These are phyloP conservation scores for Phaethon lepturus DNA, from an alignment of 2,113 vertebrate genomes.

Conservation along the genomic window DNA sequence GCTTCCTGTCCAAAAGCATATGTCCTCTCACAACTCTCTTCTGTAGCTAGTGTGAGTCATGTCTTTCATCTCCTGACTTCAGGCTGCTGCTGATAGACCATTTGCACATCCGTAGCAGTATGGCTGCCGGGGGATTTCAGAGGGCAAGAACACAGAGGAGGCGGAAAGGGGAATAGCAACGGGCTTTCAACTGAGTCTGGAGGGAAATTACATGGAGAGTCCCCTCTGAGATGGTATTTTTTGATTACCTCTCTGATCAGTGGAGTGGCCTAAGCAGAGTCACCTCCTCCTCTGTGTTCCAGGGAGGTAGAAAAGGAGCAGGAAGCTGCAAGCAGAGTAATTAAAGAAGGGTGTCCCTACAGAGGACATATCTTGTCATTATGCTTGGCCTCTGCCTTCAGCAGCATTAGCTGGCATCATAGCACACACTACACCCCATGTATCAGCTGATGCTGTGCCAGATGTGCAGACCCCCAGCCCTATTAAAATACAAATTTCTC, in stretches of 20 bases:
- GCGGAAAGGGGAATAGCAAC: too few relatives aligned
- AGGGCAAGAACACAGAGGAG: neutral
- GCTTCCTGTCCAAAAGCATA: neutral
- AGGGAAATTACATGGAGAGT: too few relatives aligned
- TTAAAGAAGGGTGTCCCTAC: neutral
- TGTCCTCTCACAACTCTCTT: neutral
- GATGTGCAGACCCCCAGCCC: neutral
- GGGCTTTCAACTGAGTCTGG: too few relatives aligned
- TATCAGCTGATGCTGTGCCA: neutral
- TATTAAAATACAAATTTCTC: neutral
- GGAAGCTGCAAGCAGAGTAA: neutral
- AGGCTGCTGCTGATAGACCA: neutral
- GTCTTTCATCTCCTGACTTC: neutral
- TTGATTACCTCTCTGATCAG: too few relatives aligned
- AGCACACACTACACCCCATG: rapidly evolving
- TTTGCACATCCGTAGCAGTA: neutral
- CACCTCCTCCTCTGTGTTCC: neutral
- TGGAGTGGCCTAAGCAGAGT: too few relatives aligned
- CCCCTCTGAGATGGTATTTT: too few relatives aligned
- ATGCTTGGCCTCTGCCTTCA: neutral
- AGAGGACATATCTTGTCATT: neutral
- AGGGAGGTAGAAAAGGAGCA: neutral
- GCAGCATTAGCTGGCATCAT: neutral
- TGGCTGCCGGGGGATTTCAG: rapidly evolving
- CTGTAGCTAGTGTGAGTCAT: neutral